Evolutionary conservation across 2,797 vertebrate genomes (phyloP), one percentile per base, ranked within the genome.

Genomic region (Siniperca scherzeri): DNA sequence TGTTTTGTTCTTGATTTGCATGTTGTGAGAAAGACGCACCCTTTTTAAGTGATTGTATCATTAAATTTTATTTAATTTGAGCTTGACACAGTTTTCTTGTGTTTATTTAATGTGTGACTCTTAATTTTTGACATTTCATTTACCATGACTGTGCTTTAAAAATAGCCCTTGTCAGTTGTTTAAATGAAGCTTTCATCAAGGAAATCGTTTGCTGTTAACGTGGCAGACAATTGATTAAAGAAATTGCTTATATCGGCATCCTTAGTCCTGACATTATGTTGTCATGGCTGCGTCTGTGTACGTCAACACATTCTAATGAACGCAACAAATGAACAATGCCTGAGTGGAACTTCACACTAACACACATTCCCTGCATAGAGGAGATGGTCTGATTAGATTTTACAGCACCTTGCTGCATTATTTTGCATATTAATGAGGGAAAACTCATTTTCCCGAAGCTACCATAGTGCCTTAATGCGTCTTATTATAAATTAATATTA

Each of bases 361-460:
- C 87, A n/a, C 61, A 50, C 64, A 25, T 33, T 14, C 16, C 21
- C 70, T 73, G 62, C 74, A 74, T 22, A 36, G 71, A 88, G 57
- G 71, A 85, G 79, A 80, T 48, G 80, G 60, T 85, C 77, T 88
- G 90, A 93, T 92, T 93, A 89, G 85, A 87, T 92, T 87, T 87
- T 84, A 65, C 79, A 83, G 74, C 85, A 91, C 82, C 88, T 90
- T 87, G 80, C 89, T 92, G 91, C 87, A 92, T 91, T 88, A 86
- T 81, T 93, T 93, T 91, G 78, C 91, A 94, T 93, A 77, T 88
- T 91, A 91, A 94, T 93, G 67, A 86, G 73, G 60, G 70, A 44
- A 81, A 92, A 87, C 86, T 75, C 25, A 87, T 89, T 89, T 86
- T 84, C 78, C 78, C 17, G 30, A 59, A 50, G 79, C 73, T 76